Base-by-base conservation (phyloP, 2,888 invertebrate genomes). In the Phanerotoma sp. region DNA sequence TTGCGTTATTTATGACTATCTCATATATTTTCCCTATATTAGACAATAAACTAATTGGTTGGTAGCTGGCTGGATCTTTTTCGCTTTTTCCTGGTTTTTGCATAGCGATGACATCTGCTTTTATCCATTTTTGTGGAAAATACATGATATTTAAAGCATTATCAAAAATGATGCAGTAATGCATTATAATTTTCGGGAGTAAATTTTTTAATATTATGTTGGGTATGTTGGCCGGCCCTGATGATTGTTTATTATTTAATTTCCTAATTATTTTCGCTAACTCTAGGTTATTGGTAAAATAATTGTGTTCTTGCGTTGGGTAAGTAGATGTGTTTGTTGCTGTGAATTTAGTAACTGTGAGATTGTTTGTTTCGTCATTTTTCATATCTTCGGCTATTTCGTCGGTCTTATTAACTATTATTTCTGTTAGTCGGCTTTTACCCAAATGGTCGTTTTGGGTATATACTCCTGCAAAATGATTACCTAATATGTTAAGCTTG, bases 211-310 rank as follows among this genome's bases (percentile, higher is more conserved):
- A n/a, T 28, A 46, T 20, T 53, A 53, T 32, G 10, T 53, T 47
- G 6, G 45, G 46, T 30, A 45, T 45, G 18, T 46, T 38, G n/a
- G 46, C 53, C 3, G 22, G 37, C 3, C 53, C 41, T 3, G 53
- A 53, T 18, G 53, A 53, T 38, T 40, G 37, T 53, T 53, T 53
- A 20, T 45, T 46, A 13, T 46, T 53, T 5, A 53, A 11, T 40
- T 53, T 47, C 30, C 28, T 37, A 9, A 53, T 30, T 15, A 53
- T 37, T 40, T 45, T 52, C 10, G 5, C 28, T 10, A 37, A 16
- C 25, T 35, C 21, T 6, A 18, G 25, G 13, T 16, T 35, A 22
- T 20, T 42, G n/a, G 25, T 48, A 21, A 54, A 54, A 10, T 47
- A 41, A 25, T 49, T 25, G 4, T 6, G 22, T 4, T n/a, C 9